A percentile compares a stretch with the other conserved stretches of the same genome.
Evolutionary conservation across 2,797 vertebrate genomes (phyloP).

Genomic region (Scyliorhinus canicula): DNA sequence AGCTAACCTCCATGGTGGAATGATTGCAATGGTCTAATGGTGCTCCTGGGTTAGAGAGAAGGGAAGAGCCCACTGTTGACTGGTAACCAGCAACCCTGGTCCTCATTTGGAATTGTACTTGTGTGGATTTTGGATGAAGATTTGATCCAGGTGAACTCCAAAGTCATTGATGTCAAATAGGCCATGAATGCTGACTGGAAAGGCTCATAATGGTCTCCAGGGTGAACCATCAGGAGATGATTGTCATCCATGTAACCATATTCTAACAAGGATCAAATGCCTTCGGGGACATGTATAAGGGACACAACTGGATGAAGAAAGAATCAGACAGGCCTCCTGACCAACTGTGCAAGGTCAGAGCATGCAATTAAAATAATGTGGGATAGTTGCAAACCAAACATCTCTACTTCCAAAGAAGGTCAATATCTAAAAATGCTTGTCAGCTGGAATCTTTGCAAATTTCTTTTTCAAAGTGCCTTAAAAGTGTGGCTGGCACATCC

Average conservation of each 20-base stretch:
- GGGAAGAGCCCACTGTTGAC: background rate
- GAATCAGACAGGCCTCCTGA: background rate
- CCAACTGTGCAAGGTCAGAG: background rate
- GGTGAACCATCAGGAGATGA: background rate
- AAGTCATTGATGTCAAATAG: background rate
- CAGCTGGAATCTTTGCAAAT: background rate
- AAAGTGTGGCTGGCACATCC: background rate
- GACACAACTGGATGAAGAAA: background rate
- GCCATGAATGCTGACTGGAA: background rate
- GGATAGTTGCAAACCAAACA: slow-evolving; percentile 1
- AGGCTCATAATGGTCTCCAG: background rate
- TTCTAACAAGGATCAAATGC: background rate
- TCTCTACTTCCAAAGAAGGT: background rate
- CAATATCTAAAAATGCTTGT: background rate
- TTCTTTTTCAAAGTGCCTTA: background rate
- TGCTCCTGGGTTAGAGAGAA: background rate
- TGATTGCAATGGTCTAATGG: background rate
- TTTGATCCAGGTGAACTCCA: background rate
- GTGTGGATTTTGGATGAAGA: background rate
- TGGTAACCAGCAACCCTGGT: background rate
- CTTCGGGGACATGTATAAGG: background rate
- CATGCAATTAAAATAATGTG: background rate
- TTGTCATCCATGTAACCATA: background rate
- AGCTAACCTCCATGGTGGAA: background rate
- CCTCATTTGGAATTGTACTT: background rate